These are phyloP conservation scores for Macropis europaea DNA, from an alignment of 2,888 invertebrate species.

Conservation along the genomic window DNA sequence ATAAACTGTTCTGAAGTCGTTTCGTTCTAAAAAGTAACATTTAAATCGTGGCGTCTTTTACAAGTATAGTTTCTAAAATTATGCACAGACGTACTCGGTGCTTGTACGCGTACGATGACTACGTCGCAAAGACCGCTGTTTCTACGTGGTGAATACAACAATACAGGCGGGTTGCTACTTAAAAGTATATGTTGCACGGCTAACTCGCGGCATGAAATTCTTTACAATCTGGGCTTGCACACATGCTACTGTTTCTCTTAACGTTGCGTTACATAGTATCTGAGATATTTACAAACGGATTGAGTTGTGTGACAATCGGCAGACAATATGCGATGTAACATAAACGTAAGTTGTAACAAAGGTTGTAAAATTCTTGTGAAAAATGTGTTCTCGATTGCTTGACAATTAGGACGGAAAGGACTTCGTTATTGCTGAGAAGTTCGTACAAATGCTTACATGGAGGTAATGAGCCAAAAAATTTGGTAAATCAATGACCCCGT, in stretches of 20 bases:
- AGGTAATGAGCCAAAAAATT: slow-evolving; percentile 27
- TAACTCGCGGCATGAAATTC: background rate
- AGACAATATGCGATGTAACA: background rate
- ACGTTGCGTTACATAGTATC: background rate
- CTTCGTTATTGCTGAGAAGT: background rate
- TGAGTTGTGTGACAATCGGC: background rate
- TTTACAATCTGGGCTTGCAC: background rate
- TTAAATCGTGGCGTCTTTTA: slow-evolving; percentile 31
- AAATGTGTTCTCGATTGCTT: background rate
- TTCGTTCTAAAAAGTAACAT: slow-evolving; percentile 30
- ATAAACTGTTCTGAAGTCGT: background rate
- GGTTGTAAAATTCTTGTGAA: background rate
- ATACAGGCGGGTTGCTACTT: background rate
- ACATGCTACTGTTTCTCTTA: background rate
- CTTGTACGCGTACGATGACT: background rate
- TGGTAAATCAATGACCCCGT: background rate
- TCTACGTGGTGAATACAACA: background rate
- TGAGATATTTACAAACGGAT: background rate
- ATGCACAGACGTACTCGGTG: slow-evolving; percentile 4
- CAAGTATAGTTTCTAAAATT: slow-evolving; percentile 19
- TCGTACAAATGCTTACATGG: background rate
- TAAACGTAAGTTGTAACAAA: background rate
- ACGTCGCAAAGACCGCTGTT: background rate
- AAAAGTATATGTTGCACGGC: background rate
- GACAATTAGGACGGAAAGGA: background rate